Evolutionary conservation across 2,113 vertebrate species (phyloP).

Genomic region (Amblyopsis rosae): DNA sequence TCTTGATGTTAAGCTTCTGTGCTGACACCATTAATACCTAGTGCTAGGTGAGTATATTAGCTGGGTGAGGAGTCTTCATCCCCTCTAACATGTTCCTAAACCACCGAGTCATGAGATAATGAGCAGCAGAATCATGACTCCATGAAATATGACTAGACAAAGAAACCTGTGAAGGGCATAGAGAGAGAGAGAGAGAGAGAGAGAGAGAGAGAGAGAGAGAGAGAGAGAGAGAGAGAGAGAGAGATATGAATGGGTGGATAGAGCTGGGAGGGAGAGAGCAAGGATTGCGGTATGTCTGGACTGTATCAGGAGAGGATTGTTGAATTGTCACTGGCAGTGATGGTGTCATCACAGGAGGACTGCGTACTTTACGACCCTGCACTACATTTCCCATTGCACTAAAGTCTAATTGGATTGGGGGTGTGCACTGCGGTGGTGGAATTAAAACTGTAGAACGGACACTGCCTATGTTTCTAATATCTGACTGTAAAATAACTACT

Average conservation of each 20-base stretch:
- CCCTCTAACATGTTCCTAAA: slow-evolving; percentile 26
- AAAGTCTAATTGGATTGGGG: slow-evolving; percentile 55
- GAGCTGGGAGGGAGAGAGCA: neutral
- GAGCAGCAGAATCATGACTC: slow-evolving; percentile 32
- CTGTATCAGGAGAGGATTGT: neutral
- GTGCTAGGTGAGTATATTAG: slow-evolving; percentile 31
- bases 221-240: slow-evolving; percentile 1
- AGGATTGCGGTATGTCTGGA: neutral
- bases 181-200: neutral
- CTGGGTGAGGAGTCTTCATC: slow-evolving; percentile 31
- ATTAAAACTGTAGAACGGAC: slow-evolving; percentile 45
- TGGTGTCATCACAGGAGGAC: slow-evolving; percentile 16
- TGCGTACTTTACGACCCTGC: slow-evolving; percentile 43
- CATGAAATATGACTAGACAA: slow-evolving; percentile 43
- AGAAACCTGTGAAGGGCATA: slow-evolving; percentile 5
- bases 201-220: slow-evolving; percentile 11
- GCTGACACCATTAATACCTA: slow-evolving; percentile 30
- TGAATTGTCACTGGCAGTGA: slow-evolving; percentile 8
- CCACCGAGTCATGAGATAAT: slow-evolving; percentile 55
- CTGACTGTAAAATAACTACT: slow-evolving; percentile 14
- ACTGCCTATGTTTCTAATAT: slow-evolving; percentile 15
- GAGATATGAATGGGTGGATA: too few species aligned
- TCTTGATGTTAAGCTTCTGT: slow-evolving; percentile 13
- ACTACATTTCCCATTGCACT: slow-evolving; percentile 46
- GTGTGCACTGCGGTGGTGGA: slow-evolving; percentile 49